phyloP scores from a whole-genome alignment of 2,888 invertebrate species.

The Nematopogon swammerdamellus region DNA sequence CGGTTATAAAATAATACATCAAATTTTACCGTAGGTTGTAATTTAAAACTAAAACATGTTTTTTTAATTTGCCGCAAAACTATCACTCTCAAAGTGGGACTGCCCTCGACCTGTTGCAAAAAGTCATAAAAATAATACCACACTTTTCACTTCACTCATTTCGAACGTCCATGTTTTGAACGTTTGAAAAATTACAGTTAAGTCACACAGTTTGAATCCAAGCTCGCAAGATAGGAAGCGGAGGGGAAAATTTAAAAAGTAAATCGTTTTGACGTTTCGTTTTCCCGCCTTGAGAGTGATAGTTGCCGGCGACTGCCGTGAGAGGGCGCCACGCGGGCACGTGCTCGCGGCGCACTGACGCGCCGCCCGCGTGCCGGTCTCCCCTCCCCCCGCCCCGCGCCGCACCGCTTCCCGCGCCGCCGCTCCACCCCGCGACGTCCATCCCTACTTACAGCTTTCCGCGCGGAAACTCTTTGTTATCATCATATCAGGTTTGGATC shows the following conservation, averaged over 20 bases:
- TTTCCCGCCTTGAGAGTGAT: neutral
- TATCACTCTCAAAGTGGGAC: neutral
- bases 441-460: neutral
- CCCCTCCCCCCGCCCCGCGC: neutral
- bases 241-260: too few relatives aligned
- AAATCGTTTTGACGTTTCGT: neutral
- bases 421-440: neutral
- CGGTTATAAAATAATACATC: neutral
- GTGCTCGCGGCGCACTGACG: slow-evolving; percentile 7
- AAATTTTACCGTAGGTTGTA: neutral
- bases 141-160: too few relatives aligned
- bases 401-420: neutral
- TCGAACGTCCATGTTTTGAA: too few relatives aligned
- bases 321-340: slow-evolving; percentile 10
- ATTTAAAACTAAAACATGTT: neutral
- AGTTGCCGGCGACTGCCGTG: slow-evolving; percentile 1
- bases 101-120: too few relatives aligned
- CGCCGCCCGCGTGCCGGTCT: slow-evolving; percentile 8
- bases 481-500: too few relatives aligned
- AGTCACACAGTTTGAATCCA: too few relatives aligned
- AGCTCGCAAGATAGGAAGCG: too few relatives aligned
- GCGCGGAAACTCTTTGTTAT: neutral
- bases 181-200: too few relatives aligned
- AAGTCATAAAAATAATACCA: too few relatives aligned
- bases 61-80: neutral